These are phyloP conservation scores for Malachius bipustulatus DNA, from an alignment of 2,888 invertebrate species.

Conservation along the genomic window DNA sequence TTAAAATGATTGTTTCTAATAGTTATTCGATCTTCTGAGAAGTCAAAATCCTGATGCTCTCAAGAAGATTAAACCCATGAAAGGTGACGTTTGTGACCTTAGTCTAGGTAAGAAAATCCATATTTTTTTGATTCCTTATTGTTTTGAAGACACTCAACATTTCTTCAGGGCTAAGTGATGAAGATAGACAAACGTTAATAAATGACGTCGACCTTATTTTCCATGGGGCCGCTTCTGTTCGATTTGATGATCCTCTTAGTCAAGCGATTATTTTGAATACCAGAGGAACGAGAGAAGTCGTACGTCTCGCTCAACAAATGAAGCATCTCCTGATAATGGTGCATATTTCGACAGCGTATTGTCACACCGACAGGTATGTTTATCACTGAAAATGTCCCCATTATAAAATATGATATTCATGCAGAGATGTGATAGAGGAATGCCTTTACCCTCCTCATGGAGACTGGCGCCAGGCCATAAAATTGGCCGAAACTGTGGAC, in stretches of 20 bases:
- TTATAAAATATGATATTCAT: too few relatives aligned
- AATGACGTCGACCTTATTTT: constrained; percentile 56
- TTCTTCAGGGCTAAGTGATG: constrained; percentile 41
- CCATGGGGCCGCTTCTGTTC: constrained; percentile 71
- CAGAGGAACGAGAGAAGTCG: constrained; percentile 51
- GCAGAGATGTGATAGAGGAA: constrained; percentile 65
- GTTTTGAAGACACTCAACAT: constrained; percentile 7
- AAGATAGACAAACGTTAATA: constrained; percentile 40
- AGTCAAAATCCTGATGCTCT: constrained; percentile 42
- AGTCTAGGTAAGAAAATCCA: constrained; percentile 44
- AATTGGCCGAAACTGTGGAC: constrained; percentile 51
- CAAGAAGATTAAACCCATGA: constrained; percentile 52
- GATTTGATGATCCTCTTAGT: constrained; percentile 69
- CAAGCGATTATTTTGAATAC: constrained; percentile 52
- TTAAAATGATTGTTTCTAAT: constrained; percentile 17
- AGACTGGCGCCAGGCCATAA: constrained; percentile 57
- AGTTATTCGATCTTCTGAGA: constrained; percentile 52
- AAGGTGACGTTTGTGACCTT: constrained; percentile 46
- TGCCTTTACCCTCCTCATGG: constrained; percentile 56
- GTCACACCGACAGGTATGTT: constrained; percentile 64
- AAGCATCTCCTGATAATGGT: constrained; percentile 45
- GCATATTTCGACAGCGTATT: constrained; percentile 81
- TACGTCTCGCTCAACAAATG: constrained; percentile 46
- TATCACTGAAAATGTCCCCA: too few relatives aligned
- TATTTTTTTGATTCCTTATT: constrained; percentile 3